Conservation (phyloP, 2,888 invertebrate genomes). For the Megastigmus dorsalis region DNA sequence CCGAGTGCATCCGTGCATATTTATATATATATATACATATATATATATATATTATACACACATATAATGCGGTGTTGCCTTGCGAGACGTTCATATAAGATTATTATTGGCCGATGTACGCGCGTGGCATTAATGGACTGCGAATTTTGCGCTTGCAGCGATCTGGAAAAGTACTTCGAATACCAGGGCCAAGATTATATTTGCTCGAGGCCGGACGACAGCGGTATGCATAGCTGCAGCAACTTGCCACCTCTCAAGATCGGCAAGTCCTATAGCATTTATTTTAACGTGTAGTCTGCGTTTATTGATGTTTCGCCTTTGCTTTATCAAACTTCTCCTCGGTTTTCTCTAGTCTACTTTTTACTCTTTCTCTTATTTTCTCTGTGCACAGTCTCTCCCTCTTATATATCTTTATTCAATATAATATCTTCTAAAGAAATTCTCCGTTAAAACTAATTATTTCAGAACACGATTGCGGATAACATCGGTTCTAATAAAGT, state of each 20-base stretch:
- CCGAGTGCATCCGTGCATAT: slow-evolving; percentile 65
- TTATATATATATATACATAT: slow-evolving; percentile 12
- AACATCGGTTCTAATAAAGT: no score
- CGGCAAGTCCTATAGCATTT: slow-evolving; percentile 65
- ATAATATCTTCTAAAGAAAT: no score
- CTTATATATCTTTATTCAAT: no score
- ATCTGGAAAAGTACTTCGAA: slow-evolving; percentile 88
- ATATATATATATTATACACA: background rate
- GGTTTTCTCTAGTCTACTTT: background rate
- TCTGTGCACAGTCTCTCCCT: no score
- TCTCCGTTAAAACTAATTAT: no score
- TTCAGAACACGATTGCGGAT: no score
- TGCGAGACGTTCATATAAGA: slow-evolving; percentile 50
- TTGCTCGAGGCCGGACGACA: slow-evolving; percentile 93
- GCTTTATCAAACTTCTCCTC: no score
- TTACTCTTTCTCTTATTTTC: background rate
- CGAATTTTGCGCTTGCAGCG: slow-evolving; percentile 73
- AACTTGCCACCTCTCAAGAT: slow-evolving; percentile 83
- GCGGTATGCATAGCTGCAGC: slow-evolving; percentile 94
- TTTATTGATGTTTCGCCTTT: background rate
- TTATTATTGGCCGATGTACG: background rate
- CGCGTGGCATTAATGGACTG: slow-evolving; percentile 36
- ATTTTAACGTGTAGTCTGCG: background rate
- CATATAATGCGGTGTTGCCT: slow-evolving; percentile 56
- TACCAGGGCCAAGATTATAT: slow-evolving; percentile 97